These are phyloP conservation scores for Meliscaeva auricollis DNA, from an alignment of 2,888 invertebrate genomes.

Conservation along the genomic window DNA sequence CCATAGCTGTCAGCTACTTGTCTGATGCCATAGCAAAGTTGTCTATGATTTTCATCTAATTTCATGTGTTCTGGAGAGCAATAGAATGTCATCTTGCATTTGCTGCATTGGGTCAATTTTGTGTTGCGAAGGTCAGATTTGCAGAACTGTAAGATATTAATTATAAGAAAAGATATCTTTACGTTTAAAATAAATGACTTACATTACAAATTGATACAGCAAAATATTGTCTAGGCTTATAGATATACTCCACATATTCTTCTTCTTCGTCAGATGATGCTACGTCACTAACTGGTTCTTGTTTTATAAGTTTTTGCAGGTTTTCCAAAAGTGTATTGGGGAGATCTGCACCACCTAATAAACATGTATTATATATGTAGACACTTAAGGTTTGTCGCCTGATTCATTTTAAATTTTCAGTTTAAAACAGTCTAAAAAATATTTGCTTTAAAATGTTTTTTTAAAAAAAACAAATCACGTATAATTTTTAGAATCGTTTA, in stretches of 20 bases:
- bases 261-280: slow-evolving; percentile 85
- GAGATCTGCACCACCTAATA: slow-evolving; percentile 78
- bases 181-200: slow-evolving; percentile 76
- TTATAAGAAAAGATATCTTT: too few species aligned
- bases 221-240: slow-evolving; percentile 88
- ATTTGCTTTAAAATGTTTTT: too few species aligned
- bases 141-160: slow-evolving; percentile 78
- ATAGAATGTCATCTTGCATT: slow-evolving; percentile 88
- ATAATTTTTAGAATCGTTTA: too few species aligned
- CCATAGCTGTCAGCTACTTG: slow-evolving; percentile 86
- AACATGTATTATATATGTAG: too few species aligned
- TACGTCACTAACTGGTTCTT: slow-evolving; percentile 80
- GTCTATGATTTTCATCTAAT: slow-evolving; percentile 86
- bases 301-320: slow-evolving; percentile 80
- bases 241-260: slow-evolving; percentile 87
- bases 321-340: slow-evolving; percentile 79
- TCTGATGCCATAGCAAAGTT: slow-evolving; percentile 87
- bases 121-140: slow-evolving; percentile 80
- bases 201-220: slow-evolving; percentile 86
- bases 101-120: slow-evolving; percentile 81
- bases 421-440: too few species aligned
- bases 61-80: slow-evolving; percentile 87
- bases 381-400: too few species aligned
- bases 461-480: too few species aligned
- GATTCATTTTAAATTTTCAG: too few species aligned